Base-by-base conservation (phyloP, 1,140 invertebrate species). In the Eurytemora carolleeae region DNA sequence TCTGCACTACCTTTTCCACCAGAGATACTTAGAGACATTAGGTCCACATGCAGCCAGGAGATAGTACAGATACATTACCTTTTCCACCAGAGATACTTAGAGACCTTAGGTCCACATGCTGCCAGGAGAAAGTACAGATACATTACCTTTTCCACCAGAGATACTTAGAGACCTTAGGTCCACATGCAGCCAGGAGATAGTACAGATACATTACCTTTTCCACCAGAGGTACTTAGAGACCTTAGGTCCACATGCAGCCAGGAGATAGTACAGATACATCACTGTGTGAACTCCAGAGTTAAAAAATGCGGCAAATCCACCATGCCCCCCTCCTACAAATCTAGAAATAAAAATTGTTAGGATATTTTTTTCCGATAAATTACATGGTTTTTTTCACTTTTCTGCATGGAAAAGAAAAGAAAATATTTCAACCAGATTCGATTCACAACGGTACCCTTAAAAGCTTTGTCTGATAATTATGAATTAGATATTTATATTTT, bases 131-230 rank as follows among this genome's bases (percentile, higher is more conserved):
- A 79, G 66, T 79, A 79, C 1, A 68, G 66, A 67, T 79, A 79
- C 78, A 79, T 79, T 55, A 78, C 65, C 1, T 74, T 68, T 65
- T 96, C 78, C 0, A 79, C 73, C 53, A 76, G 72, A 64, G 75
- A 73, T 53, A 69, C 71, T n/a, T 67, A 69, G 23, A 67, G 66
- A 1, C 67, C 68, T 44, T 67, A 67, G 63, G 63, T 16, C n/a
- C 18, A n/a, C 3, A 18, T 66, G 53, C 63, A 19, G 22, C 52
- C 23, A 24, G 19, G 20, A 24, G 3, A 24, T 60, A 31, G 24
- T 24, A n/a, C n/a, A n/a, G n/a, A n/a, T n/a, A 64, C 63, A 71
- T 68, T 92, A 89, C 70, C 1, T 74, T 68, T 65, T 96, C 78
- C 0, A 79, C 73, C 53, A 76, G 72, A 64, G 75, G 72, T 53